Evolutionary conservation across 1,140 invertebrate genomes (phyloP), one percentile per base, ranked within the genome.

Genomic region (Cydia amplana): DNA sequence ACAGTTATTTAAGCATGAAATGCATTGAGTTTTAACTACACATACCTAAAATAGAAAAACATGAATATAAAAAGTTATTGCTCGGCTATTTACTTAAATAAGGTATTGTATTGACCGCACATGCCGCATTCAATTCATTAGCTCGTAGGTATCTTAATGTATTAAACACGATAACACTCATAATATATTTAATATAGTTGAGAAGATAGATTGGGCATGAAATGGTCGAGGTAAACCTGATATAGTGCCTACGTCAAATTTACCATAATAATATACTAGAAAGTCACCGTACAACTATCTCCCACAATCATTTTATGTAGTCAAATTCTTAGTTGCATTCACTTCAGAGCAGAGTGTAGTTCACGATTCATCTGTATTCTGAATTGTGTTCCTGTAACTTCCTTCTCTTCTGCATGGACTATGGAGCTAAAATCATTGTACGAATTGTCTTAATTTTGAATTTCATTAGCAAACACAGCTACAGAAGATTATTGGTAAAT

Each of bases 281-380:
- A 4, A 32, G 32, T 25, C 25, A 25, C 25, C 25, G 25, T 3
- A 32, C 0, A 32, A 32, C 32, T 32, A 32, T 32, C 32, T 32
- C 32, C 32, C 32, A 32, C 32, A 32, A 32, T 6, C 32, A 32
- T 32, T 32, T 32, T 6, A 5, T 32, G 32, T 43, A 43, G 1
- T 2, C 6, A 40, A 40, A 43, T 12, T 1, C 12, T 43, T 43
- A 32, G 40, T 43, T 43, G 40, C 40, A 46, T 16, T 46, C 12
- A 16, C 65, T 36, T 4, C 2, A 28, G 16, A 43, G n/a, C 65
- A n/a, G 28, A 25, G 28, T 70, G 65, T 70, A 40, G 64, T 36
- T 7, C 36, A 40, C 16, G 16, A 70, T 70, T 70, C 65, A 70
- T 70, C 65, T 70, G 65, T 43, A 70, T 70, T 70, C 65, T 1